A percentile compares a stretch with the other conserved stretches of the same genome.
These are phyloP conservation scores for Phortica variegata DNA, from an alignment of 1,140 invertebrate genomes.

Conservation along the genomic window DNA sequence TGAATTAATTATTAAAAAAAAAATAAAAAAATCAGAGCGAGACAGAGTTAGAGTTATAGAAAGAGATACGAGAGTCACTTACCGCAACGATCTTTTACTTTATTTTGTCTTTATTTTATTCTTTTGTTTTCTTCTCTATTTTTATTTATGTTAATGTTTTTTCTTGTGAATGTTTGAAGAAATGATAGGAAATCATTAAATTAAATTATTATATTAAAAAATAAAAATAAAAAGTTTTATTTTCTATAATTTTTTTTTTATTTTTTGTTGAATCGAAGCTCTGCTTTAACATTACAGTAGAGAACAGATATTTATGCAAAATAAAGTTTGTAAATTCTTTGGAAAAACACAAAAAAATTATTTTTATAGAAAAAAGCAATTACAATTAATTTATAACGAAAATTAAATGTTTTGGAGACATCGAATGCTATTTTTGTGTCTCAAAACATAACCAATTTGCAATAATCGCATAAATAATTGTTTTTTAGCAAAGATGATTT, in stretches of 20 bases:
- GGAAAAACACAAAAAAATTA: slow-evolving; percentile 29
- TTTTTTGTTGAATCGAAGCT: slow-evolving; percentile 36
- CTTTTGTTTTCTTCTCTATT: neutral
- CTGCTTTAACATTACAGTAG: slow-evolving; percentile 53
- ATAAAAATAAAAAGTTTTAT: no score
- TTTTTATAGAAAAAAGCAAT: slow-evolving; percentile 6
- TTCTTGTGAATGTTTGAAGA: slow-evolving; percentile 28
- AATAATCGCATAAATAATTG: no score
- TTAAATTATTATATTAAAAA: no score
- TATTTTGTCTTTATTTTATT: slow-evolving; percentile 24
- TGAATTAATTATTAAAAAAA: no score
- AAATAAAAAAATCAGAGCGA: slow-evolving; percentile 35
- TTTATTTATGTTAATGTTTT: slow-evolving; percentile 19
- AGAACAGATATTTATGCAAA: slow-evolving; percentile 32
- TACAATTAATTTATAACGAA: slow-evolving; percentile 18
- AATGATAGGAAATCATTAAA: slow-evolving; percentile 22
- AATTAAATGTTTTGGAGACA: no score
- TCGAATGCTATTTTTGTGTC: no score
- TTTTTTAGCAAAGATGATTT: no score
- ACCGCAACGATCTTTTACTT: slow-evolving; percentile 38
- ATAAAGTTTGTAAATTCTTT: slow-evolving; percentile 15
- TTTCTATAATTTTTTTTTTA: slow-evolving; percentile 5
- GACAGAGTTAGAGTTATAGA: slow-evolving; percentile 29
- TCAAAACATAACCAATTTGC: no score
- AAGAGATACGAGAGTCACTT: slow-evolving; percentile 34